Percentiles rank a stretch among this genome's conserved stretches.
These are phyloP conservation scores for Noctua pronuba DNA, from an alignment of 2,888 invertebrate species.

Conservation along the genomic window DNA sequence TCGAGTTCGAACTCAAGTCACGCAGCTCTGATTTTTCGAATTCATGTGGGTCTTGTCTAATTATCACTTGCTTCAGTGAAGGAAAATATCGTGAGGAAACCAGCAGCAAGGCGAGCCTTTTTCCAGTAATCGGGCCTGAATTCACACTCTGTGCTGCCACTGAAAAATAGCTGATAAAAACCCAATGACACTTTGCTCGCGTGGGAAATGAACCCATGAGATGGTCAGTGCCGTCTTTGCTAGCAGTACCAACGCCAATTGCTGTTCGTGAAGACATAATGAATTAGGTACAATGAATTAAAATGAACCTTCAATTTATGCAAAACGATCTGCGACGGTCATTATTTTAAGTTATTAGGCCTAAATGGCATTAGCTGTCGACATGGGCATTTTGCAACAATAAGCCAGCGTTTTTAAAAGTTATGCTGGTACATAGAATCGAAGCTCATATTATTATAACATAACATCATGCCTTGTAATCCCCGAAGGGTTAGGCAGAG, in stretches of 20 bases:
- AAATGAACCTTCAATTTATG: conserved; percentile 24
- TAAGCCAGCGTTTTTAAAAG: neutral
- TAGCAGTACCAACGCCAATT: neutral
- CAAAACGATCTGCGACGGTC: conserved; percentile 3
- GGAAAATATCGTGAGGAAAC: no score
- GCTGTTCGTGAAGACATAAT: neutral
- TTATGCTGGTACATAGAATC: neutral
- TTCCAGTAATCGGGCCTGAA: no score
- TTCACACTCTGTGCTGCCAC: neutral
- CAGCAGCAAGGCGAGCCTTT: neutral
- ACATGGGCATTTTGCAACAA: conserved; percentile 14
- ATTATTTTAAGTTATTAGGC: conserved; percentile 6
- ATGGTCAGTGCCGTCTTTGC: neutral
- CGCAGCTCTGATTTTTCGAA: no score
- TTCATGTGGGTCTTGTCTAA: no score
- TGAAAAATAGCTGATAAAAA: neutral
- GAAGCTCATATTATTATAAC: neutral
- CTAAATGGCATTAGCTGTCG: neutral
- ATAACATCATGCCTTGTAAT: no score
- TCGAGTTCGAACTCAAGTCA: no score
- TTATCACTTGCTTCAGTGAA: no score
- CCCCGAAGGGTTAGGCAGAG: no score
- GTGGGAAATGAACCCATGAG: no score
- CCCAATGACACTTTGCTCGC: no score
- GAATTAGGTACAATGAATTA: neutral